Base-by-base conservation (phyloP, 1,140 invertebrate species). In the Eumaeus atala region DNA sequence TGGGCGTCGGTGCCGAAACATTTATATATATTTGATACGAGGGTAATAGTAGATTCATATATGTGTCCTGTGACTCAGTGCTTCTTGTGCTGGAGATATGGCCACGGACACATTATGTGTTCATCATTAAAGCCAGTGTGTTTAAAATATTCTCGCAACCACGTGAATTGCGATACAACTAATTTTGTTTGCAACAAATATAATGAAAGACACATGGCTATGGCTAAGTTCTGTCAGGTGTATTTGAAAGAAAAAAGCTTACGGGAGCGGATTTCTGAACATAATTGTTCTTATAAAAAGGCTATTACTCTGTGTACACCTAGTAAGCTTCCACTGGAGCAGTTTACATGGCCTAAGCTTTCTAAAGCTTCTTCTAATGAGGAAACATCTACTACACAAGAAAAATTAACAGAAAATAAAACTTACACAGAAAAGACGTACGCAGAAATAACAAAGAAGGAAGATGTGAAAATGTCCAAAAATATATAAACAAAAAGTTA, bases 41-140 rank as follows among this genome's bases (percentile, higher is more conserved):
- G 36, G n/a, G 51, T 61, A 5, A 51, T 54, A 14, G 64, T 74
- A 6, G 52, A 59, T 6, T 54, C 50, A 1, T 72, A 62, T 28
- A 40, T 66, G 4, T 67, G 65, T 12, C 65, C 69, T 0, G 67
- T 75, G 5, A 62, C 65, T 0, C 70, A 75, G 37, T 75, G 72
- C 38, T 65, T 62, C 0, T 48, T 47, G 6, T 74, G 72, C 17
- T 74, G 68, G 66, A 57, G 53, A 42, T 62, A 54, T 50, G 68
- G 66, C 5, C 68, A 74, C 38, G 38, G 42, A 0, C 9, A 55
- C 0, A 62, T 58, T 21, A 53, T 54, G 9, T 71, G 71, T 28
- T 55, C 62, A 4, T 56, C 56, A n/a, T 42, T 48, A 9, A 69
- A 61, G 51, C 48, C 55, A 12, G 12, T 66, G n/a, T 74, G 71